Conservation (phyloP, 1,140 invertebrate species). For the Xylocopa sonorina region DNA sequence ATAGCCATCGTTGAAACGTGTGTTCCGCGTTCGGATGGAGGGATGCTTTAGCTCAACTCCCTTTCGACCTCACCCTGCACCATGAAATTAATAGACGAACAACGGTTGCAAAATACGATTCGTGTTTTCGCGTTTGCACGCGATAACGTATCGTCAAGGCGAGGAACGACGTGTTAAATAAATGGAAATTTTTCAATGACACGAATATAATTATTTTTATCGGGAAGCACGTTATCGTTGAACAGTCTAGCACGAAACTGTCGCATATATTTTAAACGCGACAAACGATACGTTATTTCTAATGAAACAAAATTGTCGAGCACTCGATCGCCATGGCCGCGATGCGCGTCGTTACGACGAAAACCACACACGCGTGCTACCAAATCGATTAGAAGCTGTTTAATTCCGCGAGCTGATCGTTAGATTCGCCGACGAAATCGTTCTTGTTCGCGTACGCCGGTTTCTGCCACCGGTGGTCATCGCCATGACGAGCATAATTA, state of each 20-base stretch:
- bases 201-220: slow-evolving; percentile 14
- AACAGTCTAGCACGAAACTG: neutral
- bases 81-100: neutral
- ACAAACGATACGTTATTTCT: neutral
- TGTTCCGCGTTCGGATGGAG: neutral
- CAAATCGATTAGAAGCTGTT: slow-evolving; percentile 8
- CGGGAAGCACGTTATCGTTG: neutral
- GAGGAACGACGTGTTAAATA: neutral
- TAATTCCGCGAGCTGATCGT: neutral
- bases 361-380: neutral
- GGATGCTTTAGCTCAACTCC: neutral
- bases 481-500: slow-evolving; percentile 20
- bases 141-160: too few species aligned
- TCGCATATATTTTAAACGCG: neutral
- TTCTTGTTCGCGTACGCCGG: neutral
- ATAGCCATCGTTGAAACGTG: neutral
- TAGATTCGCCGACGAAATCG: neutral
- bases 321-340: too few species aligned
- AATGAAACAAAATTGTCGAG: neutral
- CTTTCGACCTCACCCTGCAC: too few species aligned
- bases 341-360: neutral
- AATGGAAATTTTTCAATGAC: neutral
- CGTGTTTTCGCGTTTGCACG: neutral
- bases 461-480: neutral
- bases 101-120: too few species aligned